These are phyloP conservation scores for Anagyrus pseudococci DNA, from an alignment of 2,888 invertebrate species.

Conservation along the genomic window DNA sequence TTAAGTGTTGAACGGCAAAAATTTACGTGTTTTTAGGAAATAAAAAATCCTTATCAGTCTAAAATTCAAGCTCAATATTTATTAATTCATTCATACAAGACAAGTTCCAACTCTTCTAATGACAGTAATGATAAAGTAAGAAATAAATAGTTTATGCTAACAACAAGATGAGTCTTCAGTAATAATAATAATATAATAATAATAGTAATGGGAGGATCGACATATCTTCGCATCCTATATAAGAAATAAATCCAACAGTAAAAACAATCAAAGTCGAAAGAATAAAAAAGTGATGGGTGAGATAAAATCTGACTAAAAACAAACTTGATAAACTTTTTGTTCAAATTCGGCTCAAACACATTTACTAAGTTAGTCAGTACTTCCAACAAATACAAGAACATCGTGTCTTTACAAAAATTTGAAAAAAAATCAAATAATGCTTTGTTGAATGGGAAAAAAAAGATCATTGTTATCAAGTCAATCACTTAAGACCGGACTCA, in stretches of 20 bases:
- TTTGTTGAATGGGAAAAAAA: slow-evolving; percentile 17
- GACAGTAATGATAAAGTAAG: slow-evolving; percentile 34
- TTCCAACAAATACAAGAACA: slow-evolving; percentile 33
- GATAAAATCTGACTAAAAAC: slow-evolving; percentile 26
- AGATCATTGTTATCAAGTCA: slow-evolving; percentile 24
- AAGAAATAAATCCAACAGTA: slow-evolving; percentile 30
- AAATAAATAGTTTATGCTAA: slow-evolving; percentile 33
- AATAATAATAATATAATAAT: slow-evolving; percentile 34
- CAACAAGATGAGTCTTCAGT: slow-evolving; percentile 37
- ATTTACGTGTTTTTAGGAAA: background rate
- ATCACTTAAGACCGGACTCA: slow-evolving; percentile 29
- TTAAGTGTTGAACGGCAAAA: slow-evolving; percentile 3
- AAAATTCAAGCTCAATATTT: slow-evolving; percentile 36
- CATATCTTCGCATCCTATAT: slow-evolving; percentile 33
- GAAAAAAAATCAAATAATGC: slow-evolving; percentile 27
- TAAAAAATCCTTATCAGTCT: slow-evolving; percentile 36
- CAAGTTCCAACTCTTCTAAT: slow-evolving; percentile 32
- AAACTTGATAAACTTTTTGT: slow-evolving; percentile 26
- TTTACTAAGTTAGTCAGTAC: slow-evolving; percentile 33
- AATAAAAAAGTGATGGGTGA: too few species aligned
- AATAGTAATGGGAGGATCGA: slow-evolving; percentile 33
- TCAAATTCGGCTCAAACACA: slow-evolving; percentile 32
- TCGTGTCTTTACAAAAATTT: slow-evolving; percentile 21
- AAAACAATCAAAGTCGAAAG: too few species aligned
- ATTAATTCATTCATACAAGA: slow-evolving; percentile 36